Conservation (phyloP, 2,113 vertebrate genomes). For the Epinephelus lanceolatus region DNA sequence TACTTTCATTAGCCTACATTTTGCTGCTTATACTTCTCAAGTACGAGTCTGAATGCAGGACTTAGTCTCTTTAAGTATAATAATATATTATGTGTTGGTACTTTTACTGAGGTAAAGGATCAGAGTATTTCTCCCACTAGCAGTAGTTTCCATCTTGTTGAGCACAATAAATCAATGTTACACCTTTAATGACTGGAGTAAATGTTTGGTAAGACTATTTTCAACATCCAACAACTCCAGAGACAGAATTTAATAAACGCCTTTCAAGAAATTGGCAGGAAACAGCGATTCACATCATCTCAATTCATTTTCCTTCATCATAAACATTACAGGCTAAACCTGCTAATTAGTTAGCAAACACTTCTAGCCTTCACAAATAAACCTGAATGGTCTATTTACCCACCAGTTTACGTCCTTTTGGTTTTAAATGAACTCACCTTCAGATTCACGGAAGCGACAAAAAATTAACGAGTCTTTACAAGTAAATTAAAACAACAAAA, state of each 20-base stretch:
- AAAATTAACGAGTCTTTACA: not conserved
- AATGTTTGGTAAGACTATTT: too few species aligned
- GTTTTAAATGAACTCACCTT: conserved; percentile 11
- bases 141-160: not conserved
- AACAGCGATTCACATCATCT: too few species aligned
- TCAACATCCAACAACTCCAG: too few species aligned
- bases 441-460: rapidly evolving
- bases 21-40: too few species aligned
- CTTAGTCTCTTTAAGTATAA: too few species aligned
- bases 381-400: not conserved
- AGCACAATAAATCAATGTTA: not conserved
- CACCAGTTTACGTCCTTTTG: not conserved
- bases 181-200: too few species aligned
- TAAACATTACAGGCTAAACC: not conserved
- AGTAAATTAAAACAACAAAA: rapidly evolving
- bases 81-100: too few species aligned
- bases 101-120: too few species aligned
- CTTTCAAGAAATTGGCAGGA: too few species aligned
- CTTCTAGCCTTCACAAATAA: not conserved
- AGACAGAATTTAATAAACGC: too few species aligned
- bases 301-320: not conserved
- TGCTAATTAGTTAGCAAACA: not conserved
- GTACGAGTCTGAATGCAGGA: too few species aligned
- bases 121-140: not conserved
- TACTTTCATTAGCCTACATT: too few species aligned